These are phyloP conservation scores for Toxotes lorentzi DNA, from an alignment of 2,797 vertebrate genomes.

Conservation along the genomic window DNA sequence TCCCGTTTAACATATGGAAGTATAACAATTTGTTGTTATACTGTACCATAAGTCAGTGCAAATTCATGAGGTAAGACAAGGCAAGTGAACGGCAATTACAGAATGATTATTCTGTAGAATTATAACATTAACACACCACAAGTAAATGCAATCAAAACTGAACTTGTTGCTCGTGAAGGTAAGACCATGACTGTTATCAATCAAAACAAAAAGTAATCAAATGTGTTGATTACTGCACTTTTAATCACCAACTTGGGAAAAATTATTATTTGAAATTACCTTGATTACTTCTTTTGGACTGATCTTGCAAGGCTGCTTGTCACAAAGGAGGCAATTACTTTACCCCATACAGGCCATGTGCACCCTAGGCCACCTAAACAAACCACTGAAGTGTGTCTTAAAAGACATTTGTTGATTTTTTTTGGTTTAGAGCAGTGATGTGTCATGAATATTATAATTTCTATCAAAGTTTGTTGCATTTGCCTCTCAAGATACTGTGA, in stretches of 20 bases:
- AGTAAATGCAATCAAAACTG: constrained; percentile 51
- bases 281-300: constrained; percentile 71
- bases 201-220: constrained; percentile 62
- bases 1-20: constrained; percentile 58
- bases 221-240: constrained; percentile 59
- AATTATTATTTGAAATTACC: constrained; percentile 65
- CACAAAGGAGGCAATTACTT: constrained; percentile 32
- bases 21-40: constrained; percentile 64
- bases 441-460: constrained; percentile 9
- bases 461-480: neutral
- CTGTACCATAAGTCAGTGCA: constrained; percentile 55
- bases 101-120: constrained; percentile 50
- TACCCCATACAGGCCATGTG: constrained; percentile 9
- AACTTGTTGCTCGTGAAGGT: constrained; percentile 23
- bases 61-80: constrained; percentile 50
- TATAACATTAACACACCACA: constrained; percentile 57
- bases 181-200: constrained; percentile 60
- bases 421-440: neutral
- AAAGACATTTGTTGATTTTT: constrained; percentile 13
- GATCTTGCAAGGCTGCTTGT: constrained; percentile 40
- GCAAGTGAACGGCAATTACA: constrained; percentile 41
- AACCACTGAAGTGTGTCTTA: constrained; percentile 24
- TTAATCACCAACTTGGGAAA: constrained; percentile 43
- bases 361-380: neutral
- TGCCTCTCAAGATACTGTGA: neutral